Base-by-base conservation (phyloP, 2,797 vertebrate genomes). In the Ispidina lecontei region DNA sequence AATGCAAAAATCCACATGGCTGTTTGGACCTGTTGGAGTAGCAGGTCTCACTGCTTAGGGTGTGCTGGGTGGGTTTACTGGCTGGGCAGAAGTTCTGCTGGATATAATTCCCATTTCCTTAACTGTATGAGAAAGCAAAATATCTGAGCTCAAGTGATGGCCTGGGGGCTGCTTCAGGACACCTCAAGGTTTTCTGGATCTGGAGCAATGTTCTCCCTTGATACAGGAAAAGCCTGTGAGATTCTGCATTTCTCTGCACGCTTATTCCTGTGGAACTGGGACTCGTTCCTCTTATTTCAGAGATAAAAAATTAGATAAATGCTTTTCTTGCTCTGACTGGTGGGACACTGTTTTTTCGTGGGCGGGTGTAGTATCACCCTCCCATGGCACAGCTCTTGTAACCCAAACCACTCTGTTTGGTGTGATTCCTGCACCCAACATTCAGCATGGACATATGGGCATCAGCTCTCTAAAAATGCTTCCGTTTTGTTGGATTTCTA, bases 1-100 rank as follows among this genome's bases (percentile, higher is more conserved):
- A 72, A 7, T 8, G 1, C 10, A 68, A 8, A 67, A 22, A 18
- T 6, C 18, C 51, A 13, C 0, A 0, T 12, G 51, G 7, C 4
- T 25, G 0, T 39, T 56, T 23, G 37, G 52, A 6, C 28, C 9
- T 1, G 22, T 9, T 10, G 5, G 31, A 79, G 49, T 7, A 49
- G 49, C 28, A 29, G 14, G 14, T 10, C 11, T 19, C 39, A 4
- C 10, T 2, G n/a, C 37, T 54, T 13, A 3, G 37, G 43, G n/a
- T 2, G 5, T 12, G 10, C 55, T 56, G 15, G 35, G 33, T 14
- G 6, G 29, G 16, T n/a, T 26, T 33, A 12, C 26, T n/a, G n/a
- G 52, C 64, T 51, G 43, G 35, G 37, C 3, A 43, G 59, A 60
- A 65, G 12, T 47, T 52, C 39, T 13, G 14, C 33, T 44, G 60